Evolutionary conservation across 1,140 invertebrate species (phyloP).

Genomic region (Drosophila murphyi): DNA sequence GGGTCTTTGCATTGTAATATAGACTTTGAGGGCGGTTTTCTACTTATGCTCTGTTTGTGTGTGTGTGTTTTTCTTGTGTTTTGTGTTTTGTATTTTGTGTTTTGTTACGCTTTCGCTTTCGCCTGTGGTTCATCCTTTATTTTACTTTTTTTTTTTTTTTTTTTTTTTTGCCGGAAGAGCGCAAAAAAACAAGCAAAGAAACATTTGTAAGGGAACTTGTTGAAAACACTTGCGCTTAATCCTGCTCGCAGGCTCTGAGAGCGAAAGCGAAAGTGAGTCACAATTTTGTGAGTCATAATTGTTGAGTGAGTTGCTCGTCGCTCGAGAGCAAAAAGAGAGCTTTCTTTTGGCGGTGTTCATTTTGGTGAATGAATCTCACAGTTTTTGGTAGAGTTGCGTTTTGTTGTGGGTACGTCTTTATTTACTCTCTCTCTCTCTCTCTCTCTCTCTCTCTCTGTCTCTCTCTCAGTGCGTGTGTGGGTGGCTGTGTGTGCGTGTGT

Average conservation of each 20-base stretch:
- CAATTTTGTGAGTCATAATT: background rate
- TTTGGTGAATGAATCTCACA: slow-evolving; percentile 48
- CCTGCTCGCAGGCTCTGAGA: background rate
- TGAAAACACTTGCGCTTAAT: slow-evolving; percentile 76
- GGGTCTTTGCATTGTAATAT: slow-evolving; percentile 64
- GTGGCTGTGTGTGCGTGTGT: slow-evolving; percentile 4
- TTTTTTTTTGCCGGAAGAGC: slow-evolving; percentile 59
- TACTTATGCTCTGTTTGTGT: slow-evolving; percentile 12
- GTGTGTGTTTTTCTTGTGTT: slow-evolving; percentile 2
- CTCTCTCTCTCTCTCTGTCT: no score
- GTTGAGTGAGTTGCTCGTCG: slow-evolving; percentile 55
- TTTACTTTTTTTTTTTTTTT: background rate
- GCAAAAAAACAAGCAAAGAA: slow-evolving; percentile 12
- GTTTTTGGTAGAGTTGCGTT: slow-evolving; percentile 26
- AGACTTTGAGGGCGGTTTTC: slow-evolving; percentile 63
- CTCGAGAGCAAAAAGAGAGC: background rate
- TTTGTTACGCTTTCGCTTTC: slow-evolving; percentile 49
- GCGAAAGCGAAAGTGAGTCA: slow-evolving; percentile 41
- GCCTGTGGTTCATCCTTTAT: slow-evolving; percentile 60
- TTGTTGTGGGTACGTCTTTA: slow-evolving; percentile 15
- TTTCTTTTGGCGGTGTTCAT: slow-evolving; percentile 45
- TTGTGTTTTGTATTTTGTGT: background rate
- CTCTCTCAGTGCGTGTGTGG: background rate
- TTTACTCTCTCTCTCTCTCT: no score
- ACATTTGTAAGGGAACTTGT: slow-evolving; percentile 62